These are phyloP conservation scores for Holothuria leucospilota DNA, from an alignment of 53 echinoderm and acorn worm genomes.

Conservation along the genomic window DNA sequence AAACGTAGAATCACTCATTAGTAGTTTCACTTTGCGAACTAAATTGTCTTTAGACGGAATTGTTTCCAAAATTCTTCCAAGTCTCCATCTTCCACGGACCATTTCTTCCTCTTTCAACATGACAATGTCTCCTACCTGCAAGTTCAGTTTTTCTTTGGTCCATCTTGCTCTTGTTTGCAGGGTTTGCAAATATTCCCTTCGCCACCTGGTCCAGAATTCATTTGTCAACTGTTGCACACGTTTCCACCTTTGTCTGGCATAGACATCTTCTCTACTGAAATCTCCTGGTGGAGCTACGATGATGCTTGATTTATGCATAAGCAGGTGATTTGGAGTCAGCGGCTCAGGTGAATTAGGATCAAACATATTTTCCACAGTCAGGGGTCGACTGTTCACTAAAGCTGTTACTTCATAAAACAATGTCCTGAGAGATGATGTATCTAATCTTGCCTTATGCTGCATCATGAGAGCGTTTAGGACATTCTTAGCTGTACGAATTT, in stretches of 20 bases:
- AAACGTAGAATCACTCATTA: not conserved
- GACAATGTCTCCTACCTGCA: not conserved
- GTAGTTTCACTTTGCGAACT: not conserved
- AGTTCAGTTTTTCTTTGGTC: too few relatives aligned
- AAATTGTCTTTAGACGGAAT: slow-evolving; percentile 8
- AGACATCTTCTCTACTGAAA: slow-evolving; percentile 22
- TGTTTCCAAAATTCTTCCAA: not conserved
- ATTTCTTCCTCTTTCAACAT: not conserved
- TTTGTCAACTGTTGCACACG: not conserved
- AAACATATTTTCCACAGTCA: slow-evolving; percentile 30
- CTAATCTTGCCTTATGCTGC: slow-evolving; percentile 4
- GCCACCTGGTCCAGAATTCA: slow-evolving; percentile 2
- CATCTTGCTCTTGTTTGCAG: too few relatives aligned
- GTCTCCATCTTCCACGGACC: not conserved
- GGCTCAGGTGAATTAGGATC: not conserved
- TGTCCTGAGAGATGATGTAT: too few relatives aligned
- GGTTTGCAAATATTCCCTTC: too few relatives aligned
- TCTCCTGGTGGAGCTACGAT: slow-evolving; percentile 67
- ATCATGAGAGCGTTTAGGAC: not conserved
- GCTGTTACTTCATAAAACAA: slow-evolving; percentile 64
- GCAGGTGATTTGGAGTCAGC: too few relatives aligned
- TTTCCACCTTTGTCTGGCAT: not conserved
- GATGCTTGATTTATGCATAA: slow-evolving; percentile 61
- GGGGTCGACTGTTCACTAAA: slow-evolving; percentile 63
- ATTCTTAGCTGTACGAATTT: not conserved